phyloP scores from a whole-genome alignment of 2,888 invertebrate genomes.

The Eurytoma adleriae region DNA sequence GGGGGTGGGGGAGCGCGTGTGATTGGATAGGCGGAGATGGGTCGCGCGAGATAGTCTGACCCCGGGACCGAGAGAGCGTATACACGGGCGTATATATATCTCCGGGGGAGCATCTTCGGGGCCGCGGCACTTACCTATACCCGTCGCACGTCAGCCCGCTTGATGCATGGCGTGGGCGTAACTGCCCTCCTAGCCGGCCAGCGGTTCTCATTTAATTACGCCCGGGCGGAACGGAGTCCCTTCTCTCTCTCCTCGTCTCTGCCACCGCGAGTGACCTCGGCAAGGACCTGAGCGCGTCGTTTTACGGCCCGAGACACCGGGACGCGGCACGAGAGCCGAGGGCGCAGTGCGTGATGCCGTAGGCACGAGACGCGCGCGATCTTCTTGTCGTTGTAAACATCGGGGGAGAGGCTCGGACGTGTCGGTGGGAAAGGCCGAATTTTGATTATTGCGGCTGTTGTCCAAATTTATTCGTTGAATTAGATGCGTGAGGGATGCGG shows the following conservation, averaged over 20 bases:
- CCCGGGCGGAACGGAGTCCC: constrained; percentile 20
- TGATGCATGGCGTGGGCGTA: constrained; percentile 76
- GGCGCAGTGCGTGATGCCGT: not conserved
- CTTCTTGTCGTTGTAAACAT: not conserved
- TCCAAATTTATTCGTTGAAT: too few species aligned
- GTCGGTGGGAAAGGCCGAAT: too few species aligned
- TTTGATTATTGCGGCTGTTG: too few species aligned
- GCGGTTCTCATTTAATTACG: constrained; percentile 75
- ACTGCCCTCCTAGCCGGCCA: constrained; percentile 65
- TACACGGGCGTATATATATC: constrained; percentile 65
- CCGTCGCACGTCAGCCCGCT: constrained; percentile 72
- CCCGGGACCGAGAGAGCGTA: constrained; percentile 66
- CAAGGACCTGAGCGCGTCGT: constrained; percentile 40
- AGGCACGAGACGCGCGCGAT: not conserved
- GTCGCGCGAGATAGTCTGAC: constrained; percentile 75
- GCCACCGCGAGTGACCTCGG: constrained; percentile 30
- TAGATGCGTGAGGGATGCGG: too few species aligned
- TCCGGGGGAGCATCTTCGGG: constrained; percentile 74
- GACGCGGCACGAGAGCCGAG: constrained; percentile 12
- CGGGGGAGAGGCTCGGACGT: too few species aligned
- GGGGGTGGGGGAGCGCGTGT: constrained; percentile 64
- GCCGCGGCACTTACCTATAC: constrained; percentile 68
- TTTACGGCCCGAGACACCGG: constrained; percentile 40
- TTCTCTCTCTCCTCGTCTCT: not conserved
- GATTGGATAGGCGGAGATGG: constrained; percentile 76